These are phyloP conservation scores for Sebastes alutus DNA, from an alignment of 2,797 vertebrate species.

Conservation along the genomic window DNA sequence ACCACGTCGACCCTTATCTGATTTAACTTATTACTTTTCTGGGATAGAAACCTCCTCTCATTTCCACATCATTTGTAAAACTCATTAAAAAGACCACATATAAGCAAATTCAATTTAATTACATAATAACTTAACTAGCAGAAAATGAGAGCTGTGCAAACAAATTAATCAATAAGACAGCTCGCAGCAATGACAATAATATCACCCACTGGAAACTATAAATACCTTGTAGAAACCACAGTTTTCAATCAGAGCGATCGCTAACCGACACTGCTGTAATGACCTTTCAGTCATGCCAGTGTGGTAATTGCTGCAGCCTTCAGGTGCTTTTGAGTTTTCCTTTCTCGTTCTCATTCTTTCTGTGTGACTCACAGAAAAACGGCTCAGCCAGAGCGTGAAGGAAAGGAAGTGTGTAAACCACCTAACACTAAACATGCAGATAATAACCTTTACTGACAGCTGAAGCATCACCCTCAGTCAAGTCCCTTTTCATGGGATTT, in stretches of 20 bases:
- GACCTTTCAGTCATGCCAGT: background rate
- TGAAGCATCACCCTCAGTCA: background rate
- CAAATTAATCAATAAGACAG: constrained; percentile 4
- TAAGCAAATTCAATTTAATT: background rate
- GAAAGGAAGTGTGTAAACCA: background rate
- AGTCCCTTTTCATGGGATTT: background rate
- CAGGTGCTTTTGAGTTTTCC: background rate
- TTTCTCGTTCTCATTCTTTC: background rate
- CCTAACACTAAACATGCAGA: background rate
- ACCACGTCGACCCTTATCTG: background rate
- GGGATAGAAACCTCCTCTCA: background rate
- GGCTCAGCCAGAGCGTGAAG: background rate
- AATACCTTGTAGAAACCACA: background rate
- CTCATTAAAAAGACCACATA: background rate
- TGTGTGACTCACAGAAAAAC: constrained; percentile 14
- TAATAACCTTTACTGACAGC: background rate
- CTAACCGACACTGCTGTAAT: background rate
- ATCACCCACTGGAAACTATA: background rate
- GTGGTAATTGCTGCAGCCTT: constrained; percentile 3
- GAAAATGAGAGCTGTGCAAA: background rate
- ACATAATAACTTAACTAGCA: background rate
- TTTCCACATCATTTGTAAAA: background rate
- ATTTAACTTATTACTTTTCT: background rate
- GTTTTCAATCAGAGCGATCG: background rate
- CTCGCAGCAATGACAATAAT: background rate